Base-by-base conservation (phyloP, 2,113 vertebrate species). In the Aramus guarauna region DNA sequence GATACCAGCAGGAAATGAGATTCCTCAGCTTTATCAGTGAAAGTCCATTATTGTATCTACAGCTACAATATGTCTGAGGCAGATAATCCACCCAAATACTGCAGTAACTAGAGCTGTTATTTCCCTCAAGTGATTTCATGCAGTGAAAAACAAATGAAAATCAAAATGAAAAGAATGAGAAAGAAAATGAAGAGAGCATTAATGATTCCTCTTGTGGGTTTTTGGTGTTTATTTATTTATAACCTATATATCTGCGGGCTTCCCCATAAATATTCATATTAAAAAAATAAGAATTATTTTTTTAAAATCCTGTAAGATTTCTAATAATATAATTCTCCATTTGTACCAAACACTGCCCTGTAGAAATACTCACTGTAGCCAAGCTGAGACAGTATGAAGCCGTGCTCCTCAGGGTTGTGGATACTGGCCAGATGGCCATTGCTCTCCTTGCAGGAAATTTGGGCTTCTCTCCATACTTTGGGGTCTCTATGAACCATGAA, bases 351-450 rank as follows among this genome's bases (percentile, higher is more conserved):
- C 7, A 34, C 15, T 59, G 9, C 4, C 9, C 53, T 77, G 11
- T 69, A 15, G 47, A 71, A 64, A 29, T 68, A 98, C 99, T 98
- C 97, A 99, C 99, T 88, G 45, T 99, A 99, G 88, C 98, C 99
- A 66, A 98, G 98, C 86, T 99, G 99, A 80, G 99, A 99, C 69
- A 99, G 94, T 39, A 99, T 95, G 52, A 99, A 99, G 94, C 98
- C 98, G 45, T 99, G 98, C 73, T 99, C 99, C 79, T 99, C 98
- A 6, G 98, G 97, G 88, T 97, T 99, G 94, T 98, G 98, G 66
- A 99, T 98, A 59, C 99, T 99, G 75, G 98, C 98, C 59, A 99
- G 95, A 69, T 99, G 98, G 8, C 98, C 98, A 2, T 95, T 98
- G 53, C 99, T 98, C 90, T 98, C 98, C 55, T 92, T 98, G 47